Evolutionary conservation across 2,888 invertebrate species (phyloP).

Genomic region (Elaeidobius kamerunicus): DNA sequence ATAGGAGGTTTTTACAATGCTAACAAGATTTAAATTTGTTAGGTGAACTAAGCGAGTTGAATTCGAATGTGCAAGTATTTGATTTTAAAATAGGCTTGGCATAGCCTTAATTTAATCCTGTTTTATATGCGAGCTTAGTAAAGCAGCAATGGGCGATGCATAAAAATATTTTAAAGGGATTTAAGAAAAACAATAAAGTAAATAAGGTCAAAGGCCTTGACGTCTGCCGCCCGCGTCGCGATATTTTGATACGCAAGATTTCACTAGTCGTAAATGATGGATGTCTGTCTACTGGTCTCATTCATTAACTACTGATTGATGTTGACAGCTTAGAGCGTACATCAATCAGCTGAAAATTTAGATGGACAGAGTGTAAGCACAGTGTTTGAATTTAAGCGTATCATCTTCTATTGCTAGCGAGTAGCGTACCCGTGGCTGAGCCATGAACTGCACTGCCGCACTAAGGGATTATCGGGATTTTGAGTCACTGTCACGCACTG

Average conservation of each 20-base stretch:
- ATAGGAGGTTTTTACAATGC: too few relatives aligned
- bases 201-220: conserved; percentile 34
- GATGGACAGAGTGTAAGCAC: conserved; percentile 34
- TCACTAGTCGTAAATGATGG: conserved; percentile 40
- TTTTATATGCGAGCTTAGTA: conserved; percentile 30
- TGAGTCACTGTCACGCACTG: conserved; percentile 38
- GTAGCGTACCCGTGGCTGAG: conserved; percentile 83
- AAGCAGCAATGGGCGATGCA: conserved; percentile 28
- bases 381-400: conserved; percentile 33
- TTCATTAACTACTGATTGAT: conserved; percentile 41
- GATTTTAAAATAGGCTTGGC: conserved; percentile 27
- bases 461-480: conserved; percentile 41
- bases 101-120: conserved; percentile 16
- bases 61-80: conserved; percentile 26
- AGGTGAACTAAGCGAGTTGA: conserved; percentile 7
- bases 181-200: conserved; percentile 26
- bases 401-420: conserved; percentile 38
- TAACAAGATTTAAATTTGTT: conserved; percentile 21
- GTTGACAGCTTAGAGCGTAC: conserved; percentile 33
- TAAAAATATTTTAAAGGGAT: conserved; percentile 29
- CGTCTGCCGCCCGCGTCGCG: conserved; percentile 19
- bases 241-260: conserved; percentile 32
- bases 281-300: conserved; percentile 36
- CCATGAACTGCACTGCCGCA: conserved; percentile 74
- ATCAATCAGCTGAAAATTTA: conserved; percentile 34